These are phyloP conservation scores for Trematocara stigmaticum DNA, from an alignment of 2,113 vertebrate genomes.

Conservation along the genomic window DNA sequence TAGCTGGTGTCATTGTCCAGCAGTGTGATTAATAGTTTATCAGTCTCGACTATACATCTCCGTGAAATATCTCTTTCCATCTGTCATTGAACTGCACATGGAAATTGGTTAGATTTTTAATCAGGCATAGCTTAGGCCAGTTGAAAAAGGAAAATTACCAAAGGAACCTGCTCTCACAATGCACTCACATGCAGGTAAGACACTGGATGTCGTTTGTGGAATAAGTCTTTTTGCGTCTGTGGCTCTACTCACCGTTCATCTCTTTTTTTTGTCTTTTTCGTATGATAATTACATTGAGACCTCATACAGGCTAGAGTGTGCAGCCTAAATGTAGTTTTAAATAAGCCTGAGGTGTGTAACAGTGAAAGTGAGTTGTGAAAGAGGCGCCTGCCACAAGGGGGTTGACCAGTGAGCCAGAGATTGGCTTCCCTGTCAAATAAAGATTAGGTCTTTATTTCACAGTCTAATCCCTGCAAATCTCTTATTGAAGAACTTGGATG, in stretches of 20 bases:
- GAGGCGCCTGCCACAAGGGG: slow-evolving; percentile 1
- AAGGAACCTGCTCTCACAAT: slow-evolving; percentile 19
- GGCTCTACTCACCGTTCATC: background rate
- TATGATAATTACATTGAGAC: slow-evolving; percentile 5
- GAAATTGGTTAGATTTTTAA: slow-evolving; percentile 56
- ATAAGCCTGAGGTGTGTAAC: slow-evolving; percentile 7
- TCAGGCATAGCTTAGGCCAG: slow-evolving; percentile 8
- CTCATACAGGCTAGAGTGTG: background rate
- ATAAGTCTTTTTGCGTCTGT: background rate
- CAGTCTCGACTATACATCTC: slow-evolving; percentile 48
- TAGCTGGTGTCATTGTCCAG: slow-evolving; percentile 64
- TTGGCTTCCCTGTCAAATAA: slow-evolving; percentile 51
- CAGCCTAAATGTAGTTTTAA: slow-evolving; percentile 25
- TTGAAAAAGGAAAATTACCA: slow-evolving; percentile 2
- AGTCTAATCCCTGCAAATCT: slow-evolving; percentile 62
- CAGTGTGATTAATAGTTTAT: slow-evolving; percentile 66
- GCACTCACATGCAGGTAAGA: background rate
- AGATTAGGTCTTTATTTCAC: slow-evolving; percentile 56
- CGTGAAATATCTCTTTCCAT: slow-evolving; percentile 57
- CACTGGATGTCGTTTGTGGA: background rate
- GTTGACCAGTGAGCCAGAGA: slow-evolving; percentile 48
- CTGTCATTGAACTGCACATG: slow-evolving; percentile 43
- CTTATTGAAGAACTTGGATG: slow-evolving; percentile 16
- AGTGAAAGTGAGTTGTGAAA: background rate
- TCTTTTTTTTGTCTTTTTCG: background rate